Evolutionary conservation across 2,113 vertebrate genomes (phyloP), one percentile per base, ranked within the genome.

Genomic region (Forbesichthys agassizii): DNA sequence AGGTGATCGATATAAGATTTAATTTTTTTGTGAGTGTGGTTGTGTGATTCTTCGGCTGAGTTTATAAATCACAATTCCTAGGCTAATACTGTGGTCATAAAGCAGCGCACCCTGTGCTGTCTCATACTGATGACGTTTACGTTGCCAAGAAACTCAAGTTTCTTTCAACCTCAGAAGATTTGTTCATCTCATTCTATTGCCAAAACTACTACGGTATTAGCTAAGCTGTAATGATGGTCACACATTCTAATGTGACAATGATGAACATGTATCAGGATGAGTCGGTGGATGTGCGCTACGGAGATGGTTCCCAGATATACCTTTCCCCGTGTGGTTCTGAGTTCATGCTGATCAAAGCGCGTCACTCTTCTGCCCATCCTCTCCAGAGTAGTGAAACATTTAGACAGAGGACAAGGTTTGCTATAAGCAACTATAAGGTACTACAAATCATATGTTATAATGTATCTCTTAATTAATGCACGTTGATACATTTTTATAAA

Each of bases 291-390:
- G 89, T 94, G 20, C 88, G 73, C 0, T 94, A 90, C 73, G 46
- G n/a, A 0, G 91, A 88, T 36, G 93, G 94, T 0, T 85, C 86
- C 12, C 90, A 72, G 59, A 36, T 98, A 52, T 91, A 92, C 11
- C 84, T 98, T 27, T 95, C 95, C 0, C 92, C 96, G 0, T 98
- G 96, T 70, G 95, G 95, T 7, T 91, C 91, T 12, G 95, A 97
- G 16, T 97, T 95, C 74, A 54, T 94, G 46, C 75, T 94, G 49
- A 86, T 92, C 53, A 93, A 90, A 81, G 78, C 83, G 0, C 54
- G 27, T 0, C 75, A 90, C 8, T 2, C 78, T 13, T 73, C 79
- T 1, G 80, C 86, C 5, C 94, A 94, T 72, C 92, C 92, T 10
- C 79, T 94, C 10, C 91, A 91, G 76, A 81, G 86, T 18, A 14